Evolutionary conservation across 2,888 invertebrate genomes (phyloP), one percentile per base, ranked within the genome.

Genomic region (Therioaphis trifolii): DNA sequence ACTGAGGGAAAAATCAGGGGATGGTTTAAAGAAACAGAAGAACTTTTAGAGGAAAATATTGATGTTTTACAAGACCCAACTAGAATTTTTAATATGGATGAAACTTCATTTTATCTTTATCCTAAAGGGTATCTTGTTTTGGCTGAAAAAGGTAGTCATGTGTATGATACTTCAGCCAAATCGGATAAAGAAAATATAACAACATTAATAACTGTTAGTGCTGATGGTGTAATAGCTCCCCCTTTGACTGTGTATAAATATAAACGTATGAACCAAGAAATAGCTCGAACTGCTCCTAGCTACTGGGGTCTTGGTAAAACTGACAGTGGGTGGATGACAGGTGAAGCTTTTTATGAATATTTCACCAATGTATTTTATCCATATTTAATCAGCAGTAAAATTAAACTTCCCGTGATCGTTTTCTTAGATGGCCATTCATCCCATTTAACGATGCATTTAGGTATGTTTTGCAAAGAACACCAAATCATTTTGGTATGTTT

Each of bases 391-490:
- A 71, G 86, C 80, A 85, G 84, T 35, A 69, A 85, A 29, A 85
- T 86, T 85, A 71, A 75, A 84, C 46, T 86, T 27, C 87, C 87
- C 18, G 86, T 87, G 0, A 84, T 87, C 21, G 85, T 87, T 12
- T 87, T 87, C 84, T 84, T 87, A 35, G 87, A 87, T 85, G 86
- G 87, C 21, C 86, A 87, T 85, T 63, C 84, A 63, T 87, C 87
- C 46, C 87, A 87, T 80, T 58, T 87, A 68, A 86, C 85, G 49
- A 29, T 86, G 15, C 84, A 86, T 29, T 84, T 87, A 24, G 86
- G 87, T 77, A 43, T 77, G 66, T 87, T 87, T 55, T 87, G 86
- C 66, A 85, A 79, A 77, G 85, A 86, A 52, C 84, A 86, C 15
- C 84, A 85, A 52, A 87, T 87, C 2, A 84, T 86, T 71, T 27